These are phyloP conservation scores for Lanius ludovicianus DNA, from an alignment of 2,113 vertebrate species.

Conservation along the genomic window DNA sequence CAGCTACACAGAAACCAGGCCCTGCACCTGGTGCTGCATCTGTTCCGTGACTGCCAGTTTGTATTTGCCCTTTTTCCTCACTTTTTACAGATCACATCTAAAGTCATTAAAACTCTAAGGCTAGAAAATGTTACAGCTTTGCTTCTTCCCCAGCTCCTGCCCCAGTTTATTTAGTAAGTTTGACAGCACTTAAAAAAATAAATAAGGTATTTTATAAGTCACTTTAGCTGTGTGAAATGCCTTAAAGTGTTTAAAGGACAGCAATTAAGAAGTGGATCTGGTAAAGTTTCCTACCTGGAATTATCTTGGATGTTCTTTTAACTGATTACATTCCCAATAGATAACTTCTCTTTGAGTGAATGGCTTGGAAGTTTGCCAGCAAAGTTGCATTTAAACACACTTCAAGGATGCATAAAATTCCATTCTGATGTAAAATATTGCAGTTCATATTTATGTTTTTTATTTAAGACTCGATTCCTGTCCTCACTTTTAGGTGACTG, in stretches of 20 bases:
- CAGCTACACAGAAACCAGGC: background rate
- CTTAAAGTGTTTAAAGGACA: background rate
- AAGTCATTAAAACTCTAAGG: background rate
- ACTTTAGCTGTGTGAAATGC: background rate
- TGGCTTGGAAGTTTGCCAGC: background rate
- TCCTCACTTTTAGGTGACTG: conserved; percentile 43
- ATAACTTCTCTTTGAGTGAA: background rate
- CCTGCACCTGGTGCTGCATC: background rate
- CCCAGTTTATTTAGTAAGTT: background rate
- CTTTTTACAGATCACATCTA: background rate
- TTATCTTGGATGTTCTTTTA: background rate
- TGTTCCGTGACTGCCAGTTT: background rate
- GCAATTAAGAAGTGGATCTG: background rate
- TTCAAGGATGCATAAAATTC: background rate
- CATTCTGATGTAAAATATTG: background rate
- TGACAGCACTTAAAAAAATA: background rate
- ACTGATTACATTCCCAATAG: background rate
- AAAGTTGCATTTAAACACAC: background rate
- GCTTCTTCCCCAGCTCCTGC: background rate
- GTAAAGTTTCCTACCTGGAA: background rate
- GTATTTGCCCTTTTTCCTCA: background rate
- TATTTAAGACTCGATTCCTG: background rate
- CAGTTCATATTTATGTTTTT: background rate
- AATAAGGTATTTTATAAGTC: background rate
- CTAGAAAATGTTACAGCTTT: background rate